phyloP scores from a whole-genome alignment of 1,140 invertebrate species.

The Zophobas morio region DNA sequence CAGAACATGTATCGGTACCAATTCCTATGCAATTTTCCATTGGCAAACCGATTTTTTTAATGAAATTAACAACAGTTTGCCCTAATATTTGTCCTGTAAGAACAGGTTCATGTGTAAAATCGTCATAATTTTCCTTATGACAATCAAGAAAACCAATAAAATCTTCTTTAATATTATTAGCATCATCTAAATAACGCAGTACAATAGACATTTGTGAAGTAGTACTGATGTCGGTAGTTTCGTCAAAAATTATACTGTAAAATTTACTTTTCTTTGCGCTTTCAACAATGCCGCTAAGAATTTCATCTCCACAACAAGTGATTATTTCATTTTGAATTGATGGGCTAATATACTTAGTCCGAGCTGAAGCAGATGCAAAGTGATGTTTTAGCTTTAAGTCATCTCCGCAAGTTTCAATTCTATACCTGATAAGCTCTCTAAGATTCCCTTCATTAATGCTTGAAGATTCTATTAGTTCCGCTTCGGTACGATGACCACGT shows the following conservation, averaged over 20 bases:
- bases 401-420: slow-evolving; percentile 38
- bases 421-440: slow-evolving; percentile 14
- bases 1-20: slow-evolving; percentile 27
- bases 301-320: slow-evolving; percentile 42
- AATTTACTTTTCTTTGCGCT: background rate
- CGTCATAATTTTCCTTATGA: too few species aligned
- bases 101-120: slow-evolving; percentile 20
- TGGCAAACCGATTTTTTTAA: background rate
- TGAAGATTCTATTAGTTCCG: too few species aligned
- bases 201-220: slow-evolving; percentile 27
- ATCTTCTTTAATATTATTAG: background rate
- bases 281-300: slow-evolving; percentile 24
- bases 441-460: slow-evolving; percentile 39
- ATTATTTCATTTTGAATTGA: background rate
- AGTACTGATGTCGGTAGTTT: background rate
- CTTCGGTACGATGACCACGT: too few species aligned
- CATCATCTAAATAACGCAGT: slow-evolving; percentile 28
- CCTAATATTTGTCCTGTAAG: too few species aligned
- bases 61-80: background rate
- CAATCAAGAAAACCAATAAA: too few species aligned
- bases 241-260: slow-evolving; percentile 8
- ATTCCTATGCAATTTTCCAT: slow-evolving; percentile 42
- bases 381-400: slow-evolving; percentile 37
- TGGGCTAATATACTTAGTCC: too few species aligned
- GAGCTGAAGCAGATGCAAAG: too few species aligned